These are phyloP conservation scores for Troides oblongomaculatus DNA, from an alignment of 2,888 invertebrate species.

Conservation along the genomic window DNA sequence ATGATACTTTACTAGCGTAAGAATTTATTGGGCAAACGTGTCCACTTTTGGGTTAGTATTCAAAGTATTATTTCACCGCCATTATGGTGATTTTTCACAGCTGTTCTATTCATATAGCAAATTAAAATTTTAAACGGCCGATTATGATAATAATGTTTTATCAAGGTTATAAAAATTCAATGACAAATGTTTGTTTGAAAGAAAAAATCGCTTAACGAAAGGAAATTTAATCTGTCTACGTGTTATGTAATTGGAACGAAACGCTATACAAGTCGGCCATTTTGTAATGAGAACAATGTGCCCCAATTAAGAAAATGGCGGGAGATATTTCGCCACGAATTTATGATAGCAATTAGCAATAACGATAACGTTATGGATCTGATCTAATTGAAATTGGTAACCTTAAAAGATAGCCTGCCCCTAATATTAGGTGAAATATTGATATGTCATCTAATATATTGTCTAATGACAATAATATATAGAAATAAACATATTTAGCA, in stretches of 20 bases:
- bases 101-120: neutral
- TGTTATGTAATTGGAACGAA: constrained; percentile 16
- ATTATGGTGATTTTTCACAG: constrained; percentile 9
- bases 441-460: neutral
- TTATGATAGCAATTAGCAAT: constrained; percentile 19
- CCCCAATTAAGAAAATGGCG: constrained; percentile 44
- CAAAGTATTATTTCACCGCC: constrained; percentile 3
- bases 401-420: constrained; percentile 12
- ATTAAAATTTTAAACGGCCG: neutral
- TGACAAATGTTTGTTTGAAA: too few relatives aligned
- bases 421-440: constrained; percentile 8
- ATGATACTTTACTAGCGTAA: neutral
- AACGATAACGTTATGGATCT: constrained; percentile 13
- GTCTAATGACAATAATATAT: too few relatives aligned
- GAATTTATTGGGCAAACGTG: constrained; percentile 47
- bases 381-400: constrained; percentile 15
- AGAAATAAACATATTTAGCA: too few relatives aligned
- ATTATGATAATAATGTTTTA: too few relatives aligned
- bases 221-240: too few relatives aligned
- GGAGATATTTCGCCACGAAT: constrained; percentile 20
- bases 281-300: constrained; percentile 44
- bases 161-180: too few relatives aligned
- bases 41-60: constrained; percentile 37
- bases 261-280: constrained; percentile 38
- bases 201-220: too few relatives aligned